These are phyloP conservation scores for Hyperoplus lanceolatus DNA, from an alignment of 2,797 vertebrate genomes.

Conservation along the genomic window DNA sequence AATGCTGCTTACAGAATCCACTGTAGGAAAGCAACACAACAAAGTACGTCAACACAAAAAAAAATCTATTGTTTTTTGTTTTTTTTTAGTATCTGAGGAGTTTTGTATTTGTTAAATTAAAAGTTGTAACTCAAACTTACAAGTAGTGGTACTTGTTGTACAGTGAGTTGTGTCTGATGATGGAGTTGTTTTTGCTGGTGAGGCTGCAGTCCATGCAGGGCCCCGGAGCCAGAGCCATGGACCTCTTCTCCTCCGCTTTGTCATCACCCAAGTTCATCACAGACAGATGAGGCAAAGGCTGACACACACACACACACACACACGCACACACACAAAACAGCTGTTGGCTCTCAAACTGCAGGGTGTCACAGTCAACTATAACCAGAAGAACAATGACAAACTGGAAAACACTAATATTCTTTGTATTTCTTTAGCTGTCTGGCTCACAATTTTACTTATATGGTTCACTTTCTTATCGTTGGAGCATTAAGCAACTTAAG, in stretches of 20 bases:
- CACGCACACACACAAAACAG: constrained; percentile 1
- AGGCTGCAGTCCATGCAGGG: constrained; percentile 49
- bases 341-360: background rate
- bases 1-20: constrained; percentile 52
- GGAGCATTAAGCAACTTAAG: too few species aligned
- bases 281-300: constrained; percentile 72
- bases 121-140: constrained; percentile 55
- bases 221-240: constrained; percentile 57
- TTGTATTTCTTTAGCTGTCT: background rate
- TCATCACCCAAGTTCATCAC: constrained; percentile 21
- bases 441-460: background rate
- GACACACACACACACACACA: background rate
- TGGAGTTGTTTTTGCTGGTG: constrained; percentile 39
- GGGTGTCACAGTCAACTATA: background rate
- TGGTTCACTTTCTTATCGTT: background rate
- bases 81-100: background rate
- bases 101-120: constrained; percentile 24
- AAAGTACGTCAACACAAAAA: background rate
- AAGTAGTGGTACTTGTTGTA: constrained; percentile 54
- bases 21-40: constrained; percentile 54
- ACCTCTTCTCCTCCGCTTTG: background rate
- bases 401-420: background rate
- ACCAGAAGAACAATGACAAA: background rate
- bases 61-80: background rate
- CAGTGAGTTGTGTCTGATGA: constrained; percentile 46